Evolutionary conservation across 2,888 invertebrate genomes (phyloP).

Genomic region (Phragmatobia fuliginosa): DNA sequence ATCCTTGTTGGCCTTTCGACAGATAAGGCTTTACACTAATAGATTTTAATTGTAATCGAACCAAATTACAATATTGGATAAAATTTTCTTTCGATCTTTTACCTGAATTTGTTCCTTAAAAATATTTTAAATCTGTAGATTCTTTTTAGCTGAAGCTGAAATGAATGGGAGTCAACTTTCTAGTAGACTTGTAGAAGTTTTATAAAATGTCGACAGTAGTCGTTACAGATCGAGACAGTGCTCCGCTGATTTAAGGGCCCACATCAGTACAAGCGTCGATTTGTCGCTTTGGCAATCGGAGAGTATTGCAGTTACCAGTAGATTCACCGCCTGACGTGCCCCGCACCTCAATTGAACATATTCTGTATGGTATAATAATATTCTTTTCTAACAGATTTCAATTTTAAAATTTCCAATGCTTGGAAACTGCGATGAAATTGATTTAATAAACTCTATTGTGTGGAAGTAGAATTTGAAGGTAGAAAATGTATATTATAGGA

Average conservation of each 20-base stretch:
- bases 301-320: constrained; percentile 47
- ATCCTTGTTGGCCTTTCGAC: not conserved
- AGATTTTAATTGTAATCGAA: not conserved
- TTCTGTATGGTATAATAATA: constrained; percentile 6
- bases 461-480: not conserved
- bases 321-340: constrained; percentile 17
- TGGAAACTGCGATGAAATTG: not conserved
- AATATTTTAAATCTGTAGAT: no score
- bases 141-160: no score
- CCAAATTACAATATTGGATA: not conserved
- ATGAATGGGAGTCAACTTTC: no score
- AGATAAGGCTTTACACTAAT: no score
- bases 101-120: not conserved
- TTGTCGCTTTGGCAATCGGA: constrained; percentile 58
- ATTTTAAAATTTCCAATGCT: not conserved
- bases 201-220: not conserved
- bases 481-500: not conserved
- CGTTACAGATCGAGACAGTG: not conserved
- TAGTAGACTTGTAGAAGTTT: no score
- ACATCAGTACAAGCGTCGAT: constrained; percentile 48
- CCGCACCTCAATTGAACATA: constrained; percentile 9
- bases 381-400: constrained; percentile 5
- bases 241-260: constrained; percentile 22
- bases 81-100: not conserved
- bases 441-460: not conserved